Conservation (phyloP, 2,888 invertebrate species). For the Abrostola tripartita region DNA sequence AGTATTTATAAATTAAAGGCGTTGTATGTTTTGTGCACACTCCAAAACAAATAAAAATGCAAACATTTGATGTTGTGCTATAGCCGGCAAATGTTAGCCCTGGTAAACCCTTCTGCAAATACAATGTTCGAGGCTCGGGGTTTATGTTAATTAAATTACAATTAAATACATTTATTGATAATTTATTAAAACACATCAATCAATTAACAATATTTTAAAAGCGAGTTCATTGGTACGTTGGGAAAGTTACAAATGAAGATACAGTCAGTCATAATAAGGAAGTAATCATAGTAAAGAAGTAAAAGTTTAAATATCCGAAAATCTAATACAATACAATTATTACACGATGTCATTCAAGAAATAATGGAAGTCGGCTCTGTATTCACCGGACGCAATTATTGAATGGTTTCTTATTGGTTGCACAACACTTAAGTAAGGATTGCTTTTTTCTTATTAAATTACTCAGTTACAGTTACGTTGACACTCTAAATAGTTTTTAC, state of each 20-base stretch:
- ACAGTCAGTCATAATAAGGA: not conserved
- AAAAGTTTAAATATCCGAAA: not conserved
- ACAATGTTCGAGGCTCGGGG: too few relatives aligned
- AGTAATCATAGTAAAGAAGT: not conserved
- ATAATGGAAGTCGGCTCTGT: conserved; percentile 11
- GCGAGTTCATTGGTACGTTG: not conserved
- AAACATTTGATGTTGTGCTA: too few relatives aligned
- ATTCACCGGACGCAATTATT: conserved; percentile 19
- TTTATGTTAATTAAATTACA: too few relatives aligned
- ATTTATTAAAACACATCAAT: too few relatives aligned
- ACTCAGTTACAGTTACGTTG: conserved; percentile 66
- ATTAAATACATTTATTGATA: too few relatives aligned
- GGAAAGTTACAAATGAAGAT: not conserved
- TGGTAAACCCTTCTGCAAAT: too few relatives aligned
- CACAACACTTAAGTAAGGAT: conserved; percentile 57
- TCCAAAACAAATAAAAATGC: too few relatives aligned
- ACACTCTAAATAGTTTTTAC: conserved; percentile 59
- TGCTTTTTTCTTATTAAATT: conserved; percentile 60
- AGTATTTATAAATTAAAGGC: too few relatives aligned
- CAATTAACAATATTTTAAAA: not conserved
- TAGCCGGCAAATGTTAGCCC: too few relatives aligned
- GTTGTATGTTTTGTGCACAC: too few relatives aligned
- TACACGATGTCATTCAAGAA: conserved; percentile 1
- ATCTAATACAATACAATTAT: not conserved
- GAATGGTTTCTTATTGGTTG: conserved; percentile 51